Base-by-base conservation (phyloP, 2,113 vertebrate genomes). In the Ploceus nigricollis region DNA sequence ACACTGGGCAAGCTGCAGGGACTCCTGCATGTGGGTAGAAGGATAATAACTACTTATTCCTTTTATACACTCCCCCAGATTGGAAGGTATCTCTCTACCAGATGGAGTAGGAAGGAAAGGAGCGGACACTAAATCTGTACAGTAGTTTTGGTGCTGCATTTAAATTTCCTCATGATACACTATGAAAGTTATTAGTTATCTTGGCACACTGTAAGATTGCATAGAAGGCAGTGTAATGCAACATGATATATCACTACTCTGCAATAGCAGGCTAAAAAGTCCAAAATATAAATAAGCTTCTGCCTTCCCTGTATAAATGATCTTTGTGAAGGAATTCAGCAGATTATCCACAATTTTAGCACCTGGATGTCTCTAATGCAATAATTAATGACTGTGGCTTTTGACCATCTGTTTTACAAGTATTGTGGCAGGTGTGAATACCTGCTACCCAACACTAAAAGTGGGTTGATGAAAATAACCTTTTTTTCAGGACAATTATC, bases 341-440 rank as follows among this genome's bases (percentile, higher is more conserved):
- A 91, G 72, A 89, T 94, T 90, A 88, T 50, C 64, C 53, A 85
- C 84, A 96, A 76, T 91, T 97, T 96, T 95, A 92, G 81, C 92
- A 88, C 90, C 91, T 96, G 90, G n/a, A 50, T 94, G 19, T 79
- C 51, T 96, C 54, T 85, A 91, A 64, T 61, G 37, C 35, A 93
- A 85, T 97, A 97, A 98, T 96, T 97, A 97, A 97, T 95, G 91
- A 96, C 81, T 64, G 15, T 60, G 44, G 40, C 64, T 63, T 54
- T 77, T 90, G 35, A 50, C 96, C 97, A 98, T 97, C 98, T 98
- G 97, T 87, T 95, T 96, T 93, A 72, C 39, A 91, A 58, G 57
- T 90, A 37, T 53, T 70, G 31, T 61, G 51, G 64, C 91, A 96
- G 82, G 39, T 94, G 72, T 1, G 5, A 81, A 63, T 89, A 82